These are phyloP conservation scores for Spheniscus mendiculus DNA, from an alignment of 2,113 vertebrate genomes.

Conservation along the genomic window DNA sequence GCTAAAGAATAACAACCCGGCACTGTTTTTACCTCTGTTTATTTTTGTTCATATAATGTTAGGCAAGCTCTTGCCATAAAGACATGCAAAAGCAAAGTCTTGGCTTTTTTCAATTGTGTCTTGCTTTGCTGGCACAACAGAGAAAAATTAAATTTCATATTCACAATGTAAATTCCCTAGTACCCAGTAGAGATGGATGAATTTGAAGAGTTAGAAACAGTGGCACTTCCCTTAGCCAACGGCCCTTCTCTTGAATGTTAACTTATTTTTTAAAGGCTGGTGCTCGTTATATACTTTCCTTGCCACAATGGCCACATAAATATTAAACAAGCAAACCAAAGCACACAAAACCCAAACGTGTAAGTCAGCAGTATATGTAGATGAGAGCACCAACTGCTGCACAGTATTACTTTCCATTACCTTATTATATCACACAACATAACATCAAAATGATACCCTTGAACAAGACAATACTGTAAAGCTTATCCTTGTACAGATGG, in stretches of 20 bases:
- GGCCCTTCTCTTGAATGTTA: background rate
- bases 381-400: background rate
- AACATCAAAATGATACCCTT: constrained; percentile 29
- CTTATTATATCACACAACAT: background rate
- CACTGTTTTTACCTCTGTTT: background rate
- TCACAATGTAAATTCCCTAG: background rate
- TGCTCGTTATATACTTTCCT: background rate
- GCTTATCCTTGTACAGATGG: constrained; percentile 65
- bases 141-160: background rate
- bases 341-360: background rate
- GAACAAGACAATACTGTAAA: background rate
- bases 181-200: background rate
- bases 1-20: background rate
- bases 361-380: background rate
- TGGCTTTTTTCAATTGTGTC: background rate
- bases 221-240: background rate
- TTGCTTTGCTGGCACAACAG: background rate
- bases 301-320: background rate
- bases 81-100: background rate
- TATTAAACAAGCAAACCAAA: background rate
- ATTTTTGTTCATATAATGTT: background rate
- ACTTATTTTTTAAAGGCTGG: background rate
- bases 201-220: background rate
- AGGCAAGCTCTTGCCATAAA: background rate
- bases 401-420: constrained; percentile 27